Evolutionary conservation across 2,113 vertebrate genomes (phyloP), one percentile per base, ranked within the genome.

Genomic region (Smithornis capensis): DNA sequence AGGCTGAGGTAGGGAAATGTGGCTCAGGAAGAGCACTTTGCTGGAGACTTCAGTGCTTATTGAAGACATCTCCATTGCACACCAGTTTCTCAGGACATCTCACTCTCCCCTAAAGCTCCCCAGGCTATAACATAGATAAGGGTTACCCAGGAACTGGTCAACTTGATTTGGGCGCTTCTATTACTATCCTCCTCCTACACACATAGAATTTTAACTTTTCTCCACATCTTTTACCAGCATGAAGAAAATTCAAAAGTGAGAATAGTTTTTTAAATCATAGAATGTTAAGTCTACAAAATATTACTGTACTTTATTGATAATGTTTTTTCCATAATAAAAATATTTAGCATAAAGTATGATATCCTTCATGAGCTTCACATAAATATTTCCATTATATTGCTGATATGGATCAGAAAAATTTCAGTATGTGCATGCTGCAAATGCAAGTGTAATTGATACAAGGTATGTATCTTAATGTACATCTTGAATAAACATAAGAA

Each of bases 391-490:
- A 94, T 93, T 94, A 76, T 93, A 79, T 78, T 5, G 2, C 77
- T 96, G 95, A 97, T 96, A 95, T 1, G 16, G 86, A 96, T 97
- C 95, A 92, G 95, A 94, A 96, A 94, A 89, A 93, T 13, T 82
- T 95, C 88, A 89, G 88, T 89, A 89, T 82, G 86, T 86, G 94
- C 62, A 93, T 95, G 92, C 88, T 94, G 94, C 86, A 96, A 96
- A 96, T 90, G 57, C 90, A 95, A 96, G 83, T 79, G 95, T 96
- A 97, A 97, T 95, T 96, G 96, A 97, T 96, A 96, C 92, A 96
- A 96, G 83, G 95, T 95, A 97, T 92, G 93, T 94, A 97, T 97
- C 95, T 93, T 90, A 94, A 93, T 94, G 93, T 96, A 96, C 80
- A 97, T 96, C 96, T 97, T 93, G 90, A 89, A 65, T 95, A 97